These are phyloP conservation scores for Drosophila rubida DNA, from an alignment of 2,888 invertebrate genomes.

Conservation along the genomic window DNA sequence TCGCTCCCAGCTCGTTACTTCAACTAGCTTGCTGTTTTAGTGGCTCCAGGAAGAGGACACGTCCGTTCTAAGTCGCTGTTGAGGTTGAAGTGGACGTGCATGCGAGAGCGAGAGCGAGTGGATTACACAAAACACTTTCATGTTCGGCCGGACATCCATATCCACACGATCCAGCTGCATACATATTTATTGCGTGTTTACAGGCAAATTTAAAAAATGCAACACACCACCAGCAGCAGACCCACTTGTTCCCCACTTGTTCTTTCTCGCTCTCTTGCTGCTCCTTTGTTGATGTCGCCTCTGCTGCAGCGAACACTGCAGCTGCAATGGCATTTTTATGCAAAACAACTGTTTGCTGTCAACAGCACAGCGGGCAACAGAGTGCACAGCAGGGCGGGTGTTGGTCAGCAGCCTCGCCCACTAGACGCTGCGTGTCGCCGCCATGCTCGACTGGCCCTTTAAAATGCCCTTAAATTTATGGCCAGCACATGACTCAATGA, in stretches of 20 bases:
- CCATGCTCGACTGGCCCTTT: constrained; percentile 28
- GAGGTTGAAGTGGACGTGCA: neutral
- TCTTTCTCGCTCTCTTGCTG: neutral
- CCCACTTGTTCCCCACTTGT: constrained; percentile 7
- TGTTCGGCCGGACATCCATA: constrained; percentile 18
- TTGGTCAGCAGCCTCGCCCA: constrained; percentile 25
- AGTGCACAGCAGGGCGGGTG: neutral
- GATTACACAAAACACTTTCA: constrained; percentile 16
- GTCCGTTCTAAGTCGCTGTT: neutral
- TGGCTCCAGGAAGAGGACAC: too few species aligned
- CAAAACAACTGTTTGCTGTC: constrained; percentile 81
- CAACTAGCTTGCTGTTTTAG: neutral
- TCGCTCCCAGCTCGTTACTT: neutral
- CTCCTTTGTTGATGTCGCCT: constrained; percentile 2
- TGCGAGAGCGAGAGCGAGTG: neutral
- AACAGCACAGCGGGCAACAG: constrained; percentile 62
- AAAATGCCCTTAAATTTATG: constrained; percentile 49
- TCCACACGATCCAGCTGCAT: constrained; percentile 8
- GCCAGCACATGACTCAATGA: constrained; percentile 42
- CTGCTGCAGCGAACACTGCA: constrained; percentile 51
- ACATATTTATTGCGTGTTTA: constrained; percentile 68
- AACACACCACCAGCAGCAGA: constrained; percentile 29
- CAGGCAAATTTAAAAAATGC: constrained; percentile 45
- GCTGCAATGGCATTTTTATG: constrained; percentile 76
- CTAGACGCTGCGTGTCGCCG: constrained; percentile 4